phyloP scores from a whole-genome alignment of 2,888 invertebrate species.

The Conus canariensis region DNA sequence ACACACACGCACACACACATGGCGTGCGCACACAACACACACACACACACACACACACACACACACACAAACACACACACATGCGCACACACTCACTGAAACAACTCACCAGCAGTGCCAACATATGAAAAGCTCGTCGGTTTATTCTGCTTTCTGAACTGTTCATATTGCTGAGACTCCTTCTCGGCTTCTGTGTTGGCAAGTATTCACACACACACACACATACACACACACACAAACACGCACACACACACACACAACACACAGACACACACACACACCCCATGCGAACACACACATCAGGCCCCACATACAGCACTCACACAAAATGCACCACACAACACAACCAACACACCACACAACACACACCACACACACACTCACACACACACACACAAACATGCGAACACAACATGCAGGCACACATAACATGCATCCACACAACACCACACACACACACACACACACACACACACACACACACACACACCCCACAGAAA shows the following conservation, averaged over 20 bases:
- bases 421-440: not conserved
- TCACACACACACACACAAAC: not conserved
- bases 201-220: not conserved
- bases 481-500: slow-evolving; percentile 22
- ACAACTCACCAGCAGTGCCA: slow-evolving; percentile 37
- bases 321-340: not conserved
- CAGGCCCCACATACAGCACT: not conserved
- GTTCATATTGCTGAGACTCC: slow-evolving; percentile 29
- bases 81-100: not conserved
- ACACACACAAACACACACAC: not conserved
- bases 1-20: not conserved
- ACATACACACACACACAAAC: not conserved
- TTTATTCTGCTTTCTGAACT: slow-evolving; percentile 37
- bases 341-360: not conserved
- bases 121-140: slow-evolving; percentile 32
- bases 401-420: too few relatives aligned
- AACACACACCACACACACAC: not conserved
- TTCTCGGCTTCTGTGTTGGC: slow-evolving; percentile 7
- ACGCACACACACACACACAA: not conserved
- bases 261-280: not conserved
- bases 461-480: slow-evolving; percentile 1
- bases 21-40: too few relatives aligned
- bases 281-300: not conserved
- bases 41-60: not conserved
- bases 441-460: not conserved